Evolutionary conservation across 2,113 vertebrate genomes (phyloP).

Genomic region (Nycticryphes semicollaris): DNA sequence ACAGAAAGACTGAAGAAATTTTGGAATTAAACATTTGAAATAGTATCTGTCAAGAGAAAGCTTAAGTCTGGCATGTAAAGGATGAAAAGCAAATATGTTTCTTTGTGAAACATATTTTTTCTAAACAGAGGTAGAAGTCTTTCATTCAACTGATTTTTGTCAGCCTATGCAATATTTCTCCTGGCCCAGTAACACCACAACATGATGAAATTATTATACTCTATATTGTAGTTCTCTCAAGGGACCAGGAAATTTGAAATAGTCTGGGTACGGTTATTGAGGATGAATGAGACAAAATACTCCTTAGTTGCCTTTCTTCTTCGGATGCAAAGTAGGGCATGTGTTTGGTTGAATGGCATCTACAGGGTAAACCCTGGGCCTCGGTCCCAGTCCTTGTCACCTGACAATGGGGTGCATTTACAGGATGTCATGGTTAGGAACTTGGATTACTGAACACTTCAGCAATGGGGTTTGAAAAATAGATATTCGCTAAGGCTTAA

Average conservation of each 20-base stretch:
- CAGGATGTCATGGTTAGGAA: background rate
- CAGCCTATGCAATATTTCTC: background rate
- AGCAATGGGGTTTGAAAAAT: background rate
- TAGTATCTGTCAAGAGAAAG: background rate
- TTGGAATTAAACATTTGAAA: background rate
- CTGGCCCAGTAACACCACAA: background rate
- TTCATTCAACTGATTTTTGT: background rate
- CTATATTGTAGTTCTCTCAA: background rate
- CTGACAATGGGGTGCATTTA: background rate
- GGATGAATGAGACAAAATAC: background rate
- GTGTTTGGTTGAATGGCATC: background rate
- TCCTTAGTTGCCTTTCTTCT: background rate
- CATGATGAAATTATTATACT: background rate
- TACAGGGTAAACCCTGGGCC: fast-evolving
- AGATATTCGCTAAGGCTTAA: background rate
- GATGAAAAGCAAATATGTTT: background rate
- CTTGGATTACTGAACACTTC: background rate
- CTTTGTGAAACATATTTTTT: background rate
- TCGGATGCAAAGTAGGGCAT: background rate
- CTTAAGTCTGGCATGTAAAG: background rate
- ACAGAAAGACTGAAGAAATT: background rate
- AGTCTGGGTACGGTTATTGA: background rate
- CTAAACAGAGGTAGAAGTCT: background rate
- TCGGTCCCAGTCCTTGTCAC: background rate
- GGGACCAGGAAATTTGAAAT: background rate